These are phyloP conservation scores for Leucoraja ocellata DNA, from an alignment of 2,797 vertebrate genomes.

Conservation along the genomic window DNA sequence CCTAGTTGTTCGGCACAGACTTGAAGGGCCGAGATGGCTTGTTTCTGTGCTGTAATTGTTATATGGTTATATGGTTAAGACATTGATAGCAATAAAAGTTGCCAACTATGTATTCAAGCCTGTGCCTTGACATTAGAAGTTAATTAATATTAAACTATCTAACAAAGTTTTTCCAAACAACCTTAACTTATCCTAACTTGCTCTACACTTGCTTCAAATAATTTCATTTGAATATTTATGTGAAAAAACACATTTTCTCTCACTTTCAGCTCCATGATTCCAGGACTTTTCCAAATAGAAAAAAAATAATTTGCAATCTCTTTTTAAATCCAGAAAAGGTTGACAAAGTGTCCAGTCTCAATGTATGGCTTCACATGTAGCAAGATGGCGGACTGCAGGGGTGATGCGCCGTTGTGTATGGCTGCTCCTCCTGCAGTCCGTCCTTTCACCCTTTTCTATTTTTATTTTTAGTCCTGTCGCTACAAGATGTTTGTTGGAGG, in stretches of 20 bases:
- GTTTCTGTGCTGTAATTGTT: too few species aligned
- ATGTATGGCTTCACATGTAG: background rate
- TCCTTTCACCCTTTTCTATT: too few species aligned
- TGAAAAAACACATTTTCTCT: background rate
- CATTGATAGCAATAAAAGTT: background rate
- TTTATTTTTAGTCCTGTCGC: too few species aligned
- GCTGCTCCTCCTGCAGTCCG: too few species aligned
- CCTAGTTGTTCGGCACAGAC: background rate
- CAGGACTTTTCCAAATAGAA: background rate
- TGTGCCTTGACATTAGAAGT: background rate
- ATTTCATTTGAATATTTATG: background rate
- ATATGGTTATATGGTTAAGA: background rate
- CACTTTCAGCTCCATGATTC: background rate
- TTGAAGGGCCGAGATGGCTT: too few species aligned
- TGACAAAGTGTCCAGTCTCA: background rate
- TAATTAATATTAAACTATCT: background rate
- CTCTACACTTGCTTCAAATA: constrained; percentile 13
- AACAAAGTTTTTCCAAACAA: background rate
- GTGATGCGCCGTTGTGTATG: too few species aligned
- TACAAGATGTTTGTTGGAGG: too few species aligned
- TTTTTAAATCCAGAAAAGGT: background rate
- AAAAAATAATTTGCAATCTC: background rate
- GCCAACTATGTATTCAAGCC: background rate
- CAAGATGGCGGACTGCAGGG: too few species aligned
- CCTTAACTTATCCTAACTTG: background rate